Evolutionary conservation across 53 echinoderm and acorn worm species (phyloP).

Genomic region (Henricia sp.): DNA sequence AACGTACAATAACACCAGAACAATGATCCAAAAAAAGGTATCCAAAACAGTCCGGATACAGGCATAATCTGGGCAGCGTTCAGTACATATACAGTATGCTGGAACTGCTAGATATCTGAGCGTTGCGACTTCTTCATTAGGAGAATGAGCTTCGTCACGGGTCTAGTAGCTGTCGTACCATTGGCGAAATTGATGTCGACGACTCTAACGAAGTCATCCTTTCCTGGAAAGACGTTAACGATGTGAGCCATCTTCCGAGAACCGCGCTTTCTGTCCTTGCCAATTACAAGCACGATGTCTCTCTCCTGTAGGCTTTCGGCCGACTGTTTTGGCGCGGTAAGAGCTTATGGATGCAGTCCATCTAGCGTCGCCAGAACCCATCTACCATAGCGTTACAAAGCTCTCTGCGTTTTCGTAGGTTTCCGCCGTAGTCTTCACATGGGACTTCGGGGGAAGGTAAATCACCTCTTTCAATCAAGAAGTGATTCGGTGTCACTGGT

Average conservation of each 20-base stretch:
- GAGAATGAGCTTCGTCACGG: slow-evolving; percentile 69
- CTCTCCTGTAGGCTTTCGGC: slow-evolving; percentile 57
- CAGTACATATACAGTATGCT: not conserved
- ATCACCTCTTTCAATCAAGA: too few relatives aligned
- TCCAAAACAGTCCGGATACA: too few relatives aligned
- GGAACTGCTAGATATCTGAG: too few relatives aligned
- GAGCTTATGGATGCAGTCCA: slow-evolving; percentile 64
- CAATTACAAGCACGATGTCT: slow-evolving; percentile 71
- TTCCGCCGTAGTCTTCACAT: too few relatives aligned
- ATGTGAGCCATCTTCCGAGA: slow-evolving; percentile 69
- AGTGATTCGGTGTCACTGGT: too few relatives aligned
- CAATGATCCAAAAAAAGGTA: too few relatives aligned
- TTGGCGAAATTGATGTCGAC: slow-evolving; percentile 64
- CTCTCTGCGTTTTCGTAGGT: slow-evolving; percentile 78
- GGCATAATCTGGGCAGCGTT: not conserved
- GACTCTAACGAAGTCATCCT: slow-evolving; percentile 68
- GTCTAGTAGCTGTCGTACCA: slow-evolving; percentile 33
- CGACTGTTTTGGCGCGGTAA: slow-evolving; percentile 57
- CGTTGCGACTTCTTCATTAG: slow-evolving; percentile 68
- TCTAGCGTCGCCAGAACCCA: slow-evolving; percentile 63
- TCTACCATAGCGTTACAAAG: slow-evolving; percentile 74
- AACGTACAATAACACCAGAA: too few relatives aligned
- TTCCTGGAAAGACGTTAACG: slow-evolving; percentile 55
- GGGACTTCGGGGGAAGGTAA: too few relatives aligned
- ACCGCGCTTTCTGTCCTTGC: slow-evolving; percentile 60